Evolutionary conservation across 2,888 invertebrate species (phyloP).

Genomic region (Caenorhabditis japonica): DNA sequence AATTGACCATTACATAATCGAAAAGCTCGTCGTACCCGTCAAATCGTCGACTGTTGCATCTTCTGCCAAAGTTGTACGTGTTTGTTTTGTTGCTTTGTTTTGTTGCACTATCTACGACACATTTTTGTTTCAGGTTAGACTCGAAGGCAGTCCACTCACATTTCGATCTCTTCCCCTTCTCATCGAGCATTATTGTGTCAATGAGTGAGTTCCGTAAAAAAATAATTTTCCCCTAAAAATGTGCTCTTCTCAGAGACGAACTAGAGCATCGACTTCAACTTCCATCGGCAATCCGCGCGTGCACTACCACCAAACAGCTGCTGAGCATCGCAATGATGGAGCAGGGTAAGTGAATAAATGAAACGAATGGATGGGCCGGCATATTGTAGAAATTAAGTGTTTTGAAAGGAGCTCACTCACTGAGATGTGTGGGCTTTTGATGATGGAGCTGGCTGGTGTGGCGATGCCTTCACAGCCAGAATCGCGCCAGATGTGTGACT

Average conservation of each 20-base stretch:
- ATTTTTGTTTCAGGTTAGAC: slow-evolving; percentile 80
- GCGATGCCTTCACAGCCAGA: neutral
- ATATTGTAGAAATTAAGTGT: slow-evolving; percentile 39
- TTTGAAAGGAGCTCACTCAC: neutral
- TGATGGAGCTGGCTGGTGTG: slow-evolving; percentile 16
- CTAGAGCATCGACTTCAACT: slow-evolving; percentile 90
- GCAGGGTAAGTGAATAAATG: slow-evolving; percentile 78
- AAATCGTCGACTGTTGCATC: neutral
- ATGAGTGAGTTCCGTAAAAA: slow-evolving; percentile 82
- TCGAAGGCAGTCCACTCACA: slow-evolving; percentile 93
- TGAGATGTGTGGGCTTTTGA: slow-evolving; percentile 20
- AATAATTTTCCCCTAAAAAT: too few relatives aligned
- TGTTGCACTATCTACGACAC: slow-evolving; percentile 3
- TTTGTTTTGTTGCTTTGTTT: neutral
- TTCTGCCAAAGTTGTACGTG: neutral
- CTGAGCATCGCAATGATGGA: slow-evolving; percentile 91
- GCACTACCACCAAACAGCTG: slow-evolving; percentile 90
- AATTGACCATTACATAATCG: slow-evolving; percentile 95
- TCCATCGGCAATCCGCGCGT: slow-evolving; percentile 88
- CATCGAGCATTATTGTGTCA: slow-evolving; percentile 92
- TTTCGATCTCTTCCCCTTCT: slow-evolving; percentile 93
- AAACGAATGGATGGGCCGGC: too few relatives aligned
- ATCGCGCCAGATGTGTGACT: slow-evolving; percentile 36
- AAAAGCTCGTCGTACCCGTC: slow-evolving; percentile 80
- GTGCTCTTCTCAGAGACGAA: slow-evolving; percentile 86